A percentile compares a stretch with the other conserved stretches of the same genome.
Evolutionary conservation across 2,113 vertebrate genomes (phyloP).

Genomic region (Poecilia latipinna): DNA sequence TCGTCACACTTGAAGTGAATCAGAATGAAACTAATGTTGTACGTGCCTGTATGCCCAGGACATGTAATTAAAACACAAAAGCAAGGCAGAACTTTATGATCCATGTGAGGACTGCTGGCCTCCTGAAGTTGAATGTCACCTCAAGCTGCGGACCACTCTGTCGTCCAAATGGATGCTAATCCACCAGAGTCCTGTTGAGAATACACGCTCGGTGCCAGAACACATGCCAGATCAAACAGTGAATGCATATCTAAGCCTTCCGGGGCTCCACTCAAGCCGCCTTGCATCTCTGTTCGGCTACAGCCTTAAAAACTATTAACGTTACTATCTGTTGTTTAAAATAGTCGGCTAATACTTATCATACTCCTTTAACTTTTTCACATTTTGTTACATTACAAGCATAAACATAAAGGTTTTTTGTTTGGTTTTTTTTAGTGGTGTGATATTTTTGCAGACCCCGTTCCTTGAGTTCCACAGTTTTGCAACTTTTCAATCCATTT

Average conservation of each 20-base stretch:
- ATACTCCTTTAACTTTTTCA: not conserved
- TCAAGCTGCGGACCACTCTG: conserved; percentile 69
- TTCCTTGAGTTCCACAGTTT: too few species aligned
- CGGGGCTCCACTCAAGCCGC: conserved; percentile 62
- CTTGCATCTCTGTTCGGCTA: conserved; percentile 55
- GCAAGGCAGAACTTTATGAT: conserved; percentile 45
- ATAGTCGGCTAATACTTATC: not conserved
- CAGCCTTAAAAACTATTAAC: conserved; percentile 47
- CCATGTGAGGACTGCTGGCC: conserved; percentile 40
- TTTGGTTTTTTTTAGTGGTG: not conserved
- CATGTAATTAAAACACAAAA: conserved; percentile 11
- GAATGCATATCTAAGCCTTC: conserved; percentile 73
- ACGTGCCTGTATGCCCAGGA: not conserved
- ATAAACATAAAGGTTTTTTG: not conserved
- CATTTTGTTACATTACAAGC: not conserved
- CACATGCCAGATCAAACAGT: conserved; percentile 67
- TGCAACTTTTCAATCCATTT: too few species aligned
- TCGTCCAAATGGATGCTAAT: conserved; percentile 79
- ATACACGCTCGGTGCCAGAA: conserved; percentile 64
- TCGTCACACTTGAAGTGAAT: not conserved
- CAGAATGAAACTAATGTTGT: not conserved
- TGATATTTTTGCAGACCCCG: not conserved
- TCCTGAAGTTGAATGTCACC: conserved; percentile 75
- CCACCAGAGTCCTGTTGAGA: conserved; percentile 72
- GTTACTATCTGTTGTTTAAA: conserved; percentile 23